Base-by-base conservation (phyloP, 2,888 invertebrate species). In the Rambutsinella grinnellia region DNA sequence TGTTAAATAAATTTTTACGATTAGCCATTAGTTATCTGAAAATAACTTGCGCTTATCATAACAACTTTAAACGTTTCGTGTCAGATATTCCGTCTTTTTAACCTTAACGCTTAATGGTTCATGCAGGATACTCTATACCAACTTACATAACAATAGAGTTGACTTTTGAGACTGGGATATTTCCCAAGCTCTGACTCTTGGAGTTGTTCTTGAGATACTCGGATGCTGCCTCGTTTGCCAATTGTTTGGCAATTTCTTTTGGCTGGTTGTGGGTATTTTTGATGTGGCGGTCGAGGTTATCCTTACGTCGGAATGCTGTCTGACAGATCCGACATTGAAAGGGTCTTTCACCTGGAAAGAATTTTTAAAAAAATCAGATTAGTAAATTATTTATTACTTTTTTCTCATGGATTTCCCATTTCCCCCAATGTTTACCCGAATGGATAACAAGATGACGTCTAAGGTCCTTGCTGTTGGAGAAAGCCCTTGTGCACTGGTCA, bases 281-380 rank as follows among this genome's bases (percentile, higher is more conserved):
- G 1, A 82, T 83, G 58, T 83, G 83, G 3, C 83, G 46, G 54
- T 83, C 90, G 76, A 94, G 88, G 85, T 94, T 94, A 85, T 94
- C 94, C 85, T 92, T 93, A 75, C 94, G 88, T 54, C 92, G 88
- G 85, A 94, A 94, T 51, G 89, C 89, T 6, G 91, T 90, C 46
- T 89, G 89, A 86, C 94, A 94, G 24, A 91, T 88, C 77, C 89
- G 89, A 85, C 94, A 94, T 19, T 90, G 90, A 84, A 90, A 94
- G 3, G 91, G 91, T 83, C 92, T 91, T 3, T 89, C 88, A 85
- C 91, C 93, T 92, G 85, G 65, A 86, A 87, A 71, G 84, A 49
- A 61, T n/a, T n/a, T n/a, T n/a, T n/a, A n/a, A n/a, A n/a, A n/a
- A n/a, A n/a, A n/a, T n/a, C n/a, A n/a, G n/a, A n/a, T n/a, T n/a